Evolutionary conservation across 2,888 invertebrate genomes (phyloP), one percentile per base, ranked within the genome.

Genomic region (Callimorpha dominula): DNA sequence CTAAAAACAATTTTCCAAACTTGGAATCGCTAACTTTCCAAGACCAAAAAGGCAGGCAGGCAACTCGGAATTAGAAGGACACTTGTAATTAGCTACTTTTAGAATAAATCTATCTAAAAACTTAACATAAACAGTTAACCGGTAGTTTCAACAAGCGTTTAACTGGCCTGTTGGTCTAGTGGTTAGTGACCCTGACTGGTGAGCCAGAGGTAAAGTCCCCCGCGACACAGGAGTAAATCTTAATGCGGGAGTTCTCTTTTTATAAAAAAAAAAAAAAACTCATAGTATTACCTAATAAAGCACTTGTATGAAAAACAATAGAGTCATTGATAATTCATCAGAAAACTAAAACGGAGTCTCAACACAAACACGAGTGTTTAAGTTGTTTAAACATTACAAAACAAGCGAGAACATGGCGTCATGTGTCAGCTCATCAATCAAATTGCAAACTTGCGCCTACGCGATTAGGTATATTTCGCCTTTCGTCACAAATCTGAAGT

Each of bases 371-470:
- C 60, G 71, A 40, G 60, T 73, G 72, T 80, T 74, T 70, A 68
- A 57, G 46, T 8, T 57, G 66, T 54, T 46, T 31, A 43, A 46
- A 52, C 62, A 65, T 78, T 77, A 74, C 69, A 75, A 79, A 82
- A 80, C 74, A 81, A 64, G 54, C 73, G 65, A 68, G 72, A 40
- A 73, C 54, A 74, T 81, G 82, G 81, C 81, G 80, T 78, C 80
- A 81, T 71, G 49, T 67, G 75, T 63, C 71, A 71, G 70, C 64
- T 71, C 75, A 80, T 82, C 80, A 80, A 81, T 86, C 80, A 78
- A 63, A 74, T 70, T 71, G 70, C 77, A 77, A 75, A 78, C 75
- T 72, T 78, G 72, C 81, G 67, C 84, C 82, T 75, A 84, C 82
- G 74, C 76, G 54, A 0, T 14, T 40, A 63, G 49, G 69, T 73